phyloP scores from a whole-genome alignment of 2,797 vertebrate species.

The Scleropages formosus region DNA sequence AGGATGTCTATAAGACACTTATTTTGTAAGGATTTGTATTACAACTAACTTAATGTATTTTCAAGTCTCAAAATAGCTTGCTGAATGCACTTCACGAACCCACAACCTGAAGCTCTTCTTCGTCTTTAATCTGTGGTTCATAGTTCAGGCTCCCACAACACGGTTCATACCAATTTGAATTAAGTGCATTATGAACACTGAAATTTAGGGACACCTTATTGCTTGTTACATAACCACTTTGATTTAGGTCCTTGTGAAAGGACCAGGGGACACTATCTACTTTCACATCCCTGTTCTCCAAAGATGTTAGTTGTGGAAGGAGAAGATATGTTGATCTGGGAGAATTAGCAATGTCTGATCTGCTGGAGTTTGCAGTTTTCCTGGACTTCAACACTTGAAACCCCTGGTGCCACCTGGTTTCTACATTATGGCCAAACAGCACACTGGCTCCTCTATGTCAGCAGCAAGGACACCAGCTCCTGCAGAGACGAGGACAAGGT shows the following conservation, averaged over 20 bases:
- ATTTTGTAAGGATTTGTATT: background rate
- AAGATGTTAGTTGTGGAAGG: background rate
- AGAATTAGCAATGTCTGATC: background rate
- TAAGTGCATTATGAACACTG: too few species aligned
- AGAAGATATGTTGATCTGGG: background rate
- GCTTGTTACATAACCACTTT: too few species aligned
- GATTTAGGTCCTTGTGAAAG: background rate
- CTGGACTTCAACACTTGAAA: background rate
- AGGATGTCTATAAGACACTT: background rate
- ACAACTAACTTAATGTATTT: background rate
- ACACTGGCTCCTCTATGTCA: background rate
- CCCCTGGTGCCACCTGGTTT: background rate
- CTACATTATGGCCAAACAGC: background rate
- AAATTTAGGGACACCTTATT: too few species aligned
- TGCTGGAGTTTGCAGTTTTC: background rate
- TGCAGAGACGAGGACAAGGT: too few species aligned
- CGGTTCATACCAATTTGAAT: too few species aligned
- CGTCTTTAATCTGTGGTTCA: background rate
- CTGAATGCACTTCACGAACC: background rate
- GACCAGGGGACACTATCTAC: background rate
- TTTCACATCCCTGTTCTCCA: slow-evolving; percentile 18
- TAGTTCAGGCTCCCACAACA: background rate
- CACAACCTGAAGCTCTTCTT: background rate
- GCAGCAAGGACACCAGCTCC: background rate
- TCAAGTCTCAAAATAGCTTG: background rate